These are phyloP conservation scores for Naso thynnoides DNA, from an alignment of 2,797 vertebrate genomes.

Conservation along the genomic window DNA sequence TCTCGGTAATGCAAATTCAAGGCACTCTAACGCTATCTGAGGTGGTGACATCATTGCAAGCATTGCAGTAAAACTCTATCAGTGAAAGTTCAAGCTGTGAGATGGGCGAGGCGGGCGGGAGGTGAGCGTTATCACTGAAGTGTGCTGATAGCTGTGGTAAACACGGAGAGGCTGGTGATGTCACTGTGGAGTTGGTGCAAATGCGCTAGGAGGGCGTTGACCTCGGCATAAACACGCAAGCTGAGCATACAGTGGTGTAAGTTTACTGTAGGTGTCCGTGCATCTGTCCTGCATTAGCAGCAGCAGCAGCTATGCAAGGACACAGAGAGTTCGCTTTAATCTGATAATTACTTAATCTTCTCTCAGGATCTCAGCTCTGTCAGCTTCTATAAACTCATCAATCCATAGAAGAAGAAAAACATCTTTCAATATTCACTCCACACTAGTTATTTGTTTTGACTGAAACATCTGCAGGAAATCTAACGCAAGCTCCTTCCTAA, in stretches of 20 bases:
- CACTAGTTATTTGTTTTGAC: slow-evolving; percentile 62
- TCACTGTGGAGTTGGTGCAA: slow-evolving; percentile 46
- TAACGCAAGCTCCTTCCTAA: slow-evolving; percentile 40
- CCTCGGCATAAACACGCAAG: slow-evolving; percentile 39
- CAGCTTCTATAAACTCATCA: slow-evolving; percentile 30
- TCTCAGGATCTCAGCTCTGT: slow-evolving; percentile 25
- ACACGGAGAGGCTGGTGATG: slow-evolving; percentile 54
- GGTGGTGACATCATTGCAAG: slow-evolving; percentile 64
- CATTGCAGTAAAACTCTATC: slow-evolving; percentile 66
- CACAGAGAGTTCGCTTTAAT: background rate
- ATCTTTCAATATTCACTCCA: slow-evolving; percentile 46
- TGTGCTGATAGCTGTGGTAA: slow-evolving; percentile 60
- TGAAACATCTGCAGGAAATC: slow-evolving; percentile 68
- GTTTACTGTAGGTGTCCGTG: slow-evolving; percentile 52
- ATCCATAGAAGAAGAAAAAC: slow-evolving; percentile 6
- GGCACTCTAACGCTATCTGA: slow-evolving; percentile 49
- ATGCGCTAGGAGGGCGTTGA: slow-evolving; percentile 50
- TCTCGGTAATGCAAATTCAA: slow-evolving; percentile 51
- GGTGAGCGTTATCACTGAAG: slow-evolving; percentile 45
- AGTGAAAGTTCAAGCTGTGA: slow-evolving; percentile 25
- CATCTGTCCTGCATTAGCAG: slow-evolving; percentile 50
- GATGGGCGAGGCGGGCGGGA: slow-evolving; percentile 18
- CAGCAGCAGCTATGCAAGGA: slow-evolving; percentile 19
- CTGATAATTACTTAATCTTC: slow-evolving; percentile 18
- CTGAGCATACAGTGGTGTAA: slow-evolving; percentile 25